Evolutionary conservation across 2,113 vertebrate species (phyloP).

Genomic region (Corythaixoides concolor): DNA sequence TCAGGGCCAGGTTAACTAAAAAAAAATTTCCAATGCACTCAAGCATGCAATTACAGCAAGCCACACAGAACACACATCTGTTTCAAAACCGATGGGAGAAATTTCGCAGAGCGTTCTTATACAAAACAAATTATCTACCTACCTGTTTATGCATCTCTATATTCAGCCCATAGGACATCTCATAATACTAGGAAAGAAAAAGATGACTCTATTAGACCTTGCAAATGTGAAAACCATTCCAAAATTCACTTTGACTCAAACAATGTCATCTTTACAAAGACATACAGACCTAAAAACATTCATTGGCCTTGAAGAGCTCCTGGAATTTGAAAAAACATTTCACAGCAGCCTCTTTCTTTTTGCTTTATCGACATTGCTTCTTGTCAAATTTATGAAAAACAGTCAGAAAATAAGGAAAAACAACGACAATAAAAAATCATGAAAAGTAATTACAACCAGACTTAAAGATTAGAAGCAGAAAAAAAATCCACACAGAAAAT

Average conservation of each 20-base stretch:
- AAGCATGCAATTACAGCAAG: not conserved
- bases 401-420: not conserved
- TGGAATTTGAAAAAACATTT: not conserved
- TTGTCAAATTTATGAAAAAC: not conserved
- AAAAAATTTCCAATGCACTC: not conserved
- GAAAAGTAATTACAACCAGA: not conserved
- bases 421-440: not conserved
- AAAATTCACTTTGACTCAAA: not conserved
- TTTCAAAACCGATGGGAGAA: not conserved
- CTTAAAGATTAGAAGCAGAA: not conserved
- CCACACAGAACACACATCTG: not conserved
- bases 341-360: not conserved
- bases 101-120: not conserved
- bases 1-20: not conserved
- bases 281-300: not conserved
- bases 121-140: constrained; percentile 62
- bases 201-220: constrained; percentile 48
- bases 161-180: constrained; percentile 97
- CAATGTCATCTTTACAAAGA: not conserved
- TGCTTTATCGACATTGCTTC: not conserved
- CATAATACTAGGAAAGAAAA: constrained; percentile 88
- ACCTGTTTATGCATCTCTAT: constrained; percentile 99
- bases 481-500: not conserved
- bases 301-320: not conserved
- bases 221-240: not conserved